phyloP scores from a whole-genome alignment of 1,140 invertebrate species.

The Ceratina japonica region DNA sequence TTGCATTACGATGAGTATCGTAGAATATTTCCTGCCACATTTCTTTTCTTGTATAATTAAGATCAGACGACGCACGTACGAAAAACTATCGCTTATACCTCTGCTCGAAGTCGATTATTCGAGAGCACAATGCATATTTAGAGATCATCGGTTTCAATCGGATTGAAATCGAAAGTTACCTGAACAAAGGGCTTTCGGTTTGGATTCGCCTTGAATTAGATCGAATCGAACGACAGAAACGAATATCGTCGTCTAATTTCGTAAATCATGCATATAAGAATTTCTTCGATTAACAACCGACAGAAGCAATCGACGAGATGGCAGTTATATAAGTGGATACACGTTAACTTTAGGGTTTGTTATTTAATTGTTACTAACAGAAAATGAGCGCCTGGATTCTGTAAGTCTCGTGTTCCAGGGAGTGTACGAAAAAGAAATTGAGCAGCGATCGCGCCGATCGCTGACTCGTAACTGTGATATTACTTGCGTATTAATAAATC shows the following conservation, averaged over 20 bases:
- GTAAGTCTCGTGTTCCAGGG: constrained; percentile 52
- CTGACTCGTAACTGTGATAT: constrained; percentile 76
- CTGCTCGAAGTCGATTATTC: constrained; percentile 7
- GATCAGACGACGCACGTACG: constrained; percentile 4
- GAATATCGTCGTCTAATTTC: constrained; percentile 30
- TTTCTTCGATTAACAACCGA: constrained; percentile 43
- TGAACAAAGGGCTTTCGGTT: too few species aligned
- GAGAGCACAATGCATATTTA: constrained; percentile 53
- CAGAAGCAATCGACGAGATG: constrained; percentile 54
- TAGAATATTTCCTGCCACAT: constrained; percentile 18
- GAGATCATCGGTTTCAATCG: constrained; percentile 43
- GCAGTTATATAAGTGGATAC: constrained; percentile 41
- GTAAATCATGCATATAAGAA: constrained; percentile 30
- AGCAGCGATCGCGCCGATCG: constrained; percentile 61
- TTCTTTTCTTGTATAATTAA: constrained; percentile 17
- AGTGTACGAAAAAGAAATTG: constrained; percentile 64
- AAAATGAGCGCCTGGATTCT: constrained; percentile 57
- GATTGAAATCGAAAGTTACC: neutral
- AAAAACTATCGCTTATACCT: constrained; percentile 1
- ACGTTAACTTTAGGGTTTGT: constrained; percentile 60
- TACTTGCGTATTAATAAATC: constrained; percentile 78
- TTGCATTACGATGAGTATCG: constrained; percentile 31
- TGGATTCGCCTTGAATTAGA: too few species aligned
- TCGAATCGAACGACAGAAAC: too few species aligned
- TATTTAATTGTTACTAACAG: constrained; percentile 74